Evolutionary conservation across 2,888 invertebrate genomes (phyloP), one percentile per base, ranked within the genome.

Genomic region (Liopterus haemorrhoidalis): DNA sequence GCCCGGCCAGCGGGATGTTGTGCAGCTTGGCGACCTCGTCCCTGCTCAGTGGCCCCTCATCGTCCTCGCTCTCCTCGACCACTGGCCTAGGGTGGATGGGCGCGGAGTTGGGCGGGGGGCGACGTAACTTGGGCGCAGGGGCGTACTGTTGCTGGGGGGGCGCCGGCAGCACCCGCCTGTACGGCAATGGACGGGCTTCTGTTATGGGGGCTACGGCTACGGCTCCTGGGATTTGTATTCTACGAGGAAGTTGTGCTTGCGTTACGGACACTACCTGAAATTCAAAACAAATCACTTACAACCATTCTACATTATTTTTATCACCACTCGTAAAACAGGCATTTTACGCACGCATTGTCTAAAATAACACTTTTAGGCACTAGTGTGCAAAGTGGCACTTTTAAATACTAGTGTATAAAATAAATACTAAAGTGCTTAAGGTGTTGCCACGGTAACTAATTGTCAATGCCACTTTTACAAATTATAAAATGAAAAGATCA

Each of bases 171-270:
- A 70, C 56, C 52, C 70, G 65, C 40, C 69, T 72, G 53, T 72
- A 71, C 40, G n/a, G n/a, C n/a, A n/a, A n/a, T n/a, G n/a, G n/a
- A n/a, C n/a, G n/a, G n/a, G n/a, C n/a, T n/a, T 71, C 63, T 59
- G 21, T 59, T 53, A 16, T 55, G 49, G 43, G 49, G 38, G 8
- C 51, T 20, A 75, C 36, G 5, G 70, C 65, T 15, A 78, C 59
- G 1, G 82, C 82, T 28, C 83, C 83, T 1, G 82, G 80, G 52
- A 84, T 79, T 56, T 70, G 72, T 12, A 82, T 65, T 56, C 83
- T 69, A 8, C 74, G 81, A n/a, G 83, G 82, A 42, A 71, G 59
- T 53, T 81, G 79, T 27, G 66, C 67, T 54, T 71, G 73, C 46
- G 73, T 72, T 58, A 70, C 70, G 47, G 61, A 71, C 65, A 76